phyloP scores from a whole-genome alignment of 2,797 vertebrate species.

The Zalophus californianus region DNA sequence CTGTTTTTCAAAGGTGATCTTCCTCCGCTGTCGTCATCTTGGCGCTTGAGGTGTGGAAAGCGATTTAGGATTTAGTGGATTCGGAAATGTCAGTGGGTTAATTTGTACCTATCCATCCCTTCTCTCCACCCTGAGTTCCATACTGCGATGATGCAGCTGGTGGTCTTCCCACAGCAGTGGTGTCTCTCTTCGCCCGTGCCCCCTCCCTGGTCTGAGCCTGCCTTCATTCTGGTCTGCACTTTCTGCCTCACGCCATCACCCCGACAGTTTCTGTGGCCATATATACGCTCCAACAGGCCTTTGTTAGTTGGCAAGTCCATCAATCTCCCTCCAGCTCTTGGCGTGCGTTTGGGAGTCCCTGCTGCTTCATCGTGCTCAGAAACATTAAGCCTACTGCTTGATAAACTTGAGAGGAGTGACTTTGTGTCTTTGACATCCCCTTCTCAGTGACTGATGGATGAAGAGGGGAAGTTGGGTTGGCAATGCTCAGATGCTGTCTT shows the following conservation, averaged over 20 bases:
- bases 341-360: neutral
- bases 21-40: neutral
- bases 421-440: neutral
- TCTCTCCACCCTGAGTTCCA: neutral
- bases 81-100: no score
- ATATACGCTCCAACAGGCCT: neutral
- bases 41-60: neutral
- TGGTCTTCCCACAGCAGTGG: no score
- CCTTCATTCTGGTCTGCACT: neutral
- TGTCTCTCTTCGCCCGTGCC: neutral
- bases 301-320: neutral
- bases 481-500: neutral
- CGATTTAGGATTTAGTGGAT: neutral
- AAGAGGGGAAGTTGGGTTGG: neutral
- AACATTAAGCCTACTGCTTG: neutral
- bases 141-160: accelerated
- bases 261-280: neutral
- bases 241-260: neutral
- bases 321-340: neutral
- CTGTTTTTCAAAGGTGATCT: neutral
- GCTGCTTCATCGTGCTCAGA: no score
- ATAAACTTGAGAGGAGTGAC: neutral
- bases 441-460: neutral
- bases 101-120: accelerated
- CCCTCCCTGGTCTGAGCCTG: neutral